Base-by-base conservation (phyloP, 1,140 invertebrate species). In the Branchinecta lynchi region DNA sequence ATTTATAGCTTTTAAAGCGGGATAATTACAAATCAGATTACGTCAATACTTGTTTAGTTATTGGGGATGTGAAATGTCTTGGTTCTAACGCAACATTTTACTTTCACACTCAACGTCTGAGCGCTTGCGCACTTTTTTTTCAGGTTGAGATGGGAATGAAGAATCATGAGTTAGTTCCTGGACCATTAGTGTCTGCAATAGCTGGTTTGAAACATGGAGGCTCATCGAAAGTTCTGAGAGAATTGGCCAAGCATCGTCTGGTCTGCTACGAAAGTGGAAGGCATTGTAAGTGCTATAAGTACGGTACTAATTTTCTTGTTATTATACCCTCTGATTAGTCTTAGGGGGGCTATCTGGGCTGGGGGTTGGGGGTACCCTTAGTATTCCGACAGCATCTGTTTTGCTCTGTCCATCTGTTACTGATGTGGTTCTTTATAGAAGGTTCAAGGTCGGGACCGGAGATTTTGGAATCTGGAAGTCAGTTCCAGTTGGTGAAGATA, bases 141-240 rank as follows among this genome's bases (percentile, higher is more conserved):
- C 74, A 95, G 92, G 88, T 99, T 78, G 96, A 99, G 83, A 98
- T 98, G 95, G 96, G 96, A 9, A 97, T 98, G 93, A 97, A 96
- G 77, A 99, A 99, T 78, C 96, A 99, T 76, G 96, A 99, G 79
- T 78, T 98, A 6, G 96, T 99, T 3, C 94, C 96, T 3, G 86
- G 85, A 6, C 81, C 87, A 0, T 79, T 99, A 20, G 87, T 92
- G 12, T 91, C 93, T 44, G 87, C 89, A n/a, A 96, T 99, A 76
- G 94, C 96, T 44, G 91, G 91, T 79, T 81, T 99, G 6, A 87
- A 87, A 72, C 86, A 92, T 75, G 96, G 96, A 44, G 96, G 96
- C 69, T 90, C 93, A 12, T 88, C 95, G 76, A 98, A 97, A 82
- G 79, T 92, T 46, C 81, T 99, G 66, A 86, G 85, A 72, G 92